Base-by-base conservation (phyloP, 1,140 invertebrate genomes). In the Drosophila ambigua region DNA sequence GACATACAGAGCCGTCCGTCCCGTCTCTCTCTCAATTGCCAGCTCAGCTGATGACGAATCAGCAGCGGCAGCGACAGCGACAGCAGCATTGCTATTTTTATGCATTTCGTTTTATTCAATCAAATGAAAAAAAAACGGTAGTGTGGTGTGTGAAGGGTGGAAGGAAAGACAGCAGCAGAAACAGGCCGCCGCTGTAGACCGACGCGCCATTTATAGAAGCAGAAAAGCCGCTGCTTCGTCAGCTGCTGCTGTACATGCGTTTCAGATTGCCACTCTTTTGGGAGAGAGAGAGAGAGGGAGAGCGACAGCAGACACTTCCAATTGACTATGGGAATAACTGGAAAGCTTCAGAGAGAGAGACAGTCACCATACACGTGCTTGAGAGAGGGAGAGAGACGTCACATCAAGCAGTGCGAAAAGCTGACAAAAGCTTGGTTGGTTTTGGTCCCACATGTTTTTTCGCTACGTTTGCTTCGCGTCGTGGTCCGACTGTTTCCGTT, bases 11-110 rank as follows among this genome's bases (percentile, higher is more conserved):
- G 23, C 44, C 8, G 15, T 31, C 50, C 52, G 35, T 76, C 49
- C 26, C 53, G 41, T 46, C 64, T 54, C 15, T 55, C 15, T 23
- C 41, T 44, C 26, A 62, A 63, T 52, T 87, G 78, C 69, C 82
- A 87, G 48, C 82, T 88, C 82, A 87, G 83, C 82, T 88, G 82
- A 82, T 87, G 82, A 88, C 79, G 81, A 85, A 85, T 85, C 74
- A 57, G 41, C 49, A 9, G 45, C 61, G 41, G 51, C 49, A 50
- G 53, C 60, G 51, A 31, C 49, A 50, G 53, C 60, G 51, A 31
- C 59, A 64, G 69, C 65, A 67, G 82, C 61, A 75, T 80, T 82
- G 82, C 83, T 87, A 87, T 87, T 87, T 87, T 82, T 87, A 88
- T 87, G 79, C 83, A 87, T 87, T 88, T 71, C 35, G 55, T 72